Evolutionary conservation across 2,888 invertebrate species (phyloP), one percentile per base, ranked within the genome.

Genomic region (Diarsia rubi): DNA sequence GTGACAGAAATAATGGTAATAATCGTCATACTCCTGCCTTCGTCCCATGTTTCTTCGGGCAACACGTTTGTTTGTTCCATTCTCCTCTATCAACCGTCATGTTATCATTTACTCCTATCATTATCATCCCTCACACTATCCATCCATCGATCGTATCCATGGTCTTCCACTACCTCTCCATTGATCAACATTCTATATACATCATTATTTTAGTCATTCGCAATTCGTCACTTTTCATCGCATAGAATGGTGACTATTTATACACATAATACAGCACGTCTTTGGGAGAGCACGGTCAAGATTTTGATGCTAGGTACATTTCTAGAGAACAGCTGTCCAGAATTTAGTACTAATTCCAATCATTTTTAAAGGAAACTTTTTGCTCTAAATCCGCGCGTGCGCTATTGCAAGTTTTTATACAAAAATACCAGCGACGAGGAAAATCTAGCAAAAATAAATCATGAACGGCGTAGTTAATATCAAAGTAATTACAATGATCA

Each of bases 401-500:
- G 27, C 49, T 57, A 4, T n/a, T 63, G 21, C 52, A 31, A 66
- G 62, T 80, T 82, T 54, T 62, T 62, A 75, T 69, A 75, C 16
- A 70, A 82, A 70, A 78, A 74, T 73, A 59, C 69, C 52, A 21
- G n/a, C n/a, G 12, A 84, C 68, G 65, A 84, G 84, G 87, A 86
- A 85, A 85, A 85, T 75, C 63, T 52, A 73, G 78, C 69, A 60
- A 77, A 81, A 81, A 85, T 82, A 82, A 83, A 84, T 84, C 73
- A 73, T 66, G 37, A 64, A 37, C 37, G 60, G 75, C 47, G 57
- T 65, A 49, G 69, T 73, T 84, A 84, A 81, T 86, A 72, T 75
- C 24, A 71, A 64, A 75, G 68, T 85, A 79, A 85, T 85, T 85
- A 80, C 68, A 82, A 79, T 83, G 72, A 85, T 86, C 80, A 82